Conservation (phyloP, 2,113 vertebrate genomes). For the Calypte anna region DNA sequence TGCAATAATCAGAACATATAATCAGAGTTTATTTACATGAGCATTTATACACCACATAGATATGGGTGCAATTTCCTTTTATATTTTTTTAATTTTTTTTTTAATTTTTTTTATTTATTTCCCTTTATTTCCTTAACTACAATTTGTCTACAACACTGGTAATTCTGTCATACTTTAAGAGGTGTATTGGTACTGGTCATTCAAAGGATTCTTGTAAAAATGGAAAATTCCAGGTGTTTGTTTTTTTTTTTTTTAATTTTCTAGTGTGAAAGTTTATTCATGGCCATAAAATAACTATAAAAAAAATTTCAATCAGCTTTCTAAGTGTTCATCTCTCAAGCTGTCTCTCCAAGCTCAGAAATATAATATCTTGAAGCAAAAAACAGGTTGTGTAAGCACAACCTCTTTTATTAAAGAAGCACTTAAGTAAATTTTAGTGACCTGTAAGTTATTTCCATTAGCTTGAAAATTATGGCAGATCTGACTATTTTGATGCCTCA, state of each 20-base stretch:
- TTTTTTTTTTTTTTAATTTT: background rate
- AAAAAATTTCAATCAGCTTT: background rate
- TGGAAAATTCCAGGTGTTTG: background rate
- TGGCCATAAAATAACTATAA: background rate
- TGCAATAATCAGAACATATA: background rate
- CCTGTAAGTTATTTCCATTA: background rate
- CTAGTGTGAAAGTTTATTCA: background rate
- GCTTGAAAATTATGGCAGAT: background rate
- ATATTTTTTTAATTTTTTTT: too few relatives aligned
- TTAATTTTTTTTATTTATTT: too few relatives aligned
- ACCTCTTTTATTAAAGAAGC: background rate
- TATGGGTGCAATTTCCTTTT: background rate
- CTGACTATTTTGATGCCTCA: background rate
- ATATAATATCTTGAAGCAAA: background rate
- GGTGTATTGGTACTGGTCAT: rapidly evolving
- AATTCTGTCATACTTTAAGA: background rate
- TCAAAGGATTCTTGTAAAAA: background rate
- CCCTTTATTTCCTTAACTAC: too few relatives aligned
- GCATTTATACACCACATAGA: rapidly evolving
- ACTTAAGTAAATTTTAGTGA: background rate
- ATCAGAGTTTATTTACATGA: background rate
- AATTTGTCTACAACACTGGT: too few relatives aligned
- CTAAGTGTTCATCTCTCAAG: background rate
- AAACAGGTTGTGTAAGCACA: background rate
- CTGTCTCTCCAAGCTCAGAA: background rate